Evolutionary conservation across 2,888 invertebrate species (phyloP), one percentile per base, ranked within the genome.

Genomic region (Steinernema hermaphroditum): DNA sequence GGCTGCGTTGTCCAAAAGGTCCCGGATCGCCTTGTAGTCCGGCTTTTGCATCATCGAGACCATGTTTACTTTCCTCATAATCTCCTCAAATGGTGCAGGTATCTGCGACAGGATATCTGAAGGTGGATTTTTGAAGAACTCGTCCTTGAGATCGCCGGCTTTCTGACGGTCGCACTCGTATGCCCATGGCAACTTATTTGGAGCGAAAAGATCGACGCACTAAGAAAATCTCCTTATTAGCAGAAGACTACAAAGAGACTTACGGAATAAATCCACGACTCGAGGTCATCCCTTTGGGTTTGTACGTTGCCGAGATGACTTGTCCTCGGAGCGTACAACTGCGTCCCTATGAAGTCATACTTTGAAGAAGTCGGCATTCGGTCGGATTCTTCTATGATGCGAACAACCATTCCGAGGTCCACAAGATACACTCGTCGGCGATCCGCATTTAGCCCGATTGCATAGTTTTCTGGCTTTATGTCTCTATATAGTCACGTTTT

Each of bases 201-300:
- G 62, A 1, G 62, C 62, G 32, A 62, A 62, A 8, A 62, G 22
- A 32, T 62, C 62, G 62, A 62, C 34, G 62, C 62, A 62, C 62
- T 62, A n/a, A n/a, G 54, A 27, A 54, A 54, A 24, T 22, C 37
- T 4, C 4, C 4, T 4, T 37, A 4, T 37, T 37, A 37, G 37
- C n/a, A 37, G 37, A 12, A 12, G 37, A 37, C 37, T 37, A n/a
- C n/a, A n/a, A n/a, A n/a, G n/a, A n/a, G n/a, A n/a, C n/a, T n/a
- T 12, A 62, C 62, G 32, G 62, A 62, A 43, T 69, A 69, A 14
- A 69, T 19, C 62, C 62, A 62, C 27, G 62, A 62, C 29, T 62
- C 62, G 24, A 62, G 32, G 32, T 62, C 62, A n/a, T 62, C 62
- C 12, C 27, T 27, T 16, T 32, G 24, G 14, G 62, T 62, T 32